Percentiles rank a stretch among this genome's conserved stretches.
phyloP scores from a whole-genome alignment of 2,113 vertebrate species.

The Shinisaurus crocodilurus region DNA sequence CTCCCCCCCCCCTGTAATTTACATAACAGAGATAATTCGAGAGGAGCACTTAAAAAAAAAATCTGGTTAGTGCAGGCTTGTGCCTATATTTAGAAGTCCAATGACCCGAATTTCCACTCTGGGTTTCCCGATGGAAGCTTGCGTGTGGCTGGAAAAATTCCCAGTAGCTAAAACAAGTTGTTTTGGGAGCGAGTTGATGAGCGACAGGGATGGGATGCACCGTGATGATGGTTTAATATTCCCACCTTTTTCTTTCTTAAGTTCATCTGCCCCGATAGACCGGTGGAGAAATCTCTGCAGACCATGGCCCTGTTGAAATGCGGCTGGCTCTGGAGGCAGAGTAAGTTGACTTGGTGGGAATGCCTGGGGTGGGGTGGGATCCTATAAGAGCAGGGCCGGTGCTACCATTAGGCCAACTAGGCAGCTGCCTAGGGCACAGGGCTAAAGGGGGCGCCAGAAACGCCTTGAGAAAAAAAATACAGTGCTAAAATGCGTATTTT shows the following conservation, averaged over 20 bases:
- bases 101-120: background rate
- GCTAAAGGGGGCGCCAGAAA: too few relatives aligned
- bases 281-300: conserved; percentile 21
- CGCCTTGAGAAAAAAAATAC: too few relatives aligned
- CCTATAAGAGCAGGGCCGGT: too few relatives aligned
- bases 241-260: background rate
- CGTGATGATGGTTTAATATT: background rate
- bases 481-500: too few relatives aligned
- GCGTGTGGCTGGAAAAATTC: background rate
- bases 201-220: background rate
- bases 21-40: background rate
- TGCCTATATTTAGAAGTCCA: conserved; percentile 22
- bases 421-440: too few relatives aligned
- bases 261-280: background rate
- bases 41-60: background rate
- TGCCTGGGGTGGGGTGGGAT: background rate
- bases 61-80: conserved; percentile 11
- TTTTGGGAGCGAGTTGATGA: too few relatives aligned
- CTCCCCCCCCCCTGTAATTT: background rate
- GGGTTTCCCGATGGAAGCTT: accelerated
- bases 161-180: background rate
- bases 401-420: too few relatives aligned
- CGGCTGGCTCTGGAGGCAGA: conserved; percentile 96
- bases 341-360: conserved; percentile 78
- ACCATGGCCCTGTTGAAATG: conserved; percentile 92